Evolutionary conservation across 1,140 invertebrate species (phyloP), one percentile per base, ranked within the genome.

Genomic region (Drosophila seguyi): DNA sequence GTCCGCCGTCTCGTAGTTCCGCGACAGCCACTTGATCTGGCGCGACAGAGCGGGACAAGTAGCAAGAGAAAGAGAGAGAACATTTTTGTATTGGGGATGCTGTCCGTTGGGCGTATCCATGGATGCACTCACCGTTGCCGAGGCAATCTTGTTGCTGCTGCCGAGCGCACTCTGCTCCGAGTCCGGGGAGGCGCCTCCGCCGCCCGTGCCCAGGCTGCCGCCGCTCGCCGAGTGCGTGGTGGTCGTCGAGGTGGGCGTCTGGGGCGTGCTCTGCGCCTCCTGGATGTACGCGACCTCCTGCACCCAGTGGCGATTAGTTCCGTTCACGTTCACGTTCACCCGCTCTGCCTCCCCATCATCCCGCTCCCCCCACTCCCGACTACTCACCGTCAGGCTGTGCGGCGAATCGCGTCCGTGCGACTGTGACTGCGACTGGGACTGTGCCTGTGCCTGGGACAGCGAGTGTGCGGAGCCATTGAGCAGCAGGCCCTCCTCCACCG

Each of bases 1-100:
- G 93, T 99, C 98, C 4, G 98, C 98, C 25, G 97, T 99, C 94
- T 99, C 99, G 93, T 99, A 99, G 94, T 99, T 99, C 92, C 99
- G 97, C 79, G 99, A 94, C 75, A 99, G 94, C 99, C 99, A 99
- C 93, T 99, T 97, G 75, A 99, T 97, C 97, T 98, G 76, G 34
- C 48, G 48, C 25, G 56, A 71, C 48, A 71, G 80, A 83, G 57
- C 42, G 83, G 71, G 60, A 80, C 29, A 31, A 50, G 71, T 42
- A 18, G 3, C 5, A 41, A 65, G 65, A 63, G 34, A 44, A 65
- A 78, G 47, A 71, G 67, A 45, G 60, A 47, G 41, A 48, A 16
- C 48, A n/a, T n/a, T n/a, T 18, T 6, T 76, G 45, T 60, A 61
- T 59, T 31, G 48, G 58, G 63, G 55, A 42, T 67, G 65, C 48